Evolutionary conservation across 2,797 vertebrate species (phyloP), one percentile per base, ranked within the genome.

Genomic region (Parauchenoglanis ngamensis): DNA sequence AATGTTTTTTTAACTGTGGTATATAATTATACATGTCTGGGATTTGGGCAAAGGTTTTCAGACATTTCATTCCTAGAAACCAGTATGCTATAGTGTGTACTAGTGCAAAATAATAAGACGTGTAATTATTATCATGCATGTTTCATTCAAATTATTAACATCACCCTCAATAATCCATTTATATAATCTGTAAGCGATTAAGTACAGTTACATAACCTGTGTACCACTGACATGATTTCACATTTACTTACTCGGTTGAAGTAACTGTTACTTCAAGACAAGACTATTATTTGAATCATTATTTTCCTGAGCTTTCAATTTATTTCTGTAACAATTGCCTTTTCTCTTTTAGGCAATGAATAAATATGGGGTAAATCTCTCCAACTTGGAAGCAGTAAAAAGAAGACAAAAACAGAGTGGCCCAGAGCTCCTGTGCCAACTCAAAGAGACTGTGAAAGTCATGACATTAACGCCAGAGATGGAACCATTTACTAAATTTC

Each of bases 281-380:
- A 28, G 75, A 28, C 56, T 12, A 6, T 23, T 10, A 31, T 25
- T 44, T 59, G 2, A 35, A 11, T 21, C 77, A 13, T 59, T 61
- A 25, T 40, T n/a, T 44, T 21, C 44, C 25, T 67, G 25, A 49
- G 7, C 35, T 17, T 79, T 79, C 21, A 1, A 7, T 59, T 79
- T 63, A 21, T 57, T 78, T 80, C 21, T 11, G 1, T 67, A 28
- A 28, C 19, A 57, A n/a, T 19, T 49, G 56, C 23, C 12, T 25
- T 85, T 2, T 67, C 49, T 68, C 0, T 86, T 84, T 56, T 86
- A 96, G 95, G 93, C 95, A 0, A 96, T 95, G 95, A 96, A 97
- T 87, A 97, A 96, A 89, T 96, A 96, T 4, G 94, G 94, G 0
- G 96, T 96, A 0, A 63, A 92, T 77, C 5, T 93, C 35, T 90